Conservation (phyloP, 2,888 invertebrate genomes). For the Phrixothrix hirtus region DNA sequence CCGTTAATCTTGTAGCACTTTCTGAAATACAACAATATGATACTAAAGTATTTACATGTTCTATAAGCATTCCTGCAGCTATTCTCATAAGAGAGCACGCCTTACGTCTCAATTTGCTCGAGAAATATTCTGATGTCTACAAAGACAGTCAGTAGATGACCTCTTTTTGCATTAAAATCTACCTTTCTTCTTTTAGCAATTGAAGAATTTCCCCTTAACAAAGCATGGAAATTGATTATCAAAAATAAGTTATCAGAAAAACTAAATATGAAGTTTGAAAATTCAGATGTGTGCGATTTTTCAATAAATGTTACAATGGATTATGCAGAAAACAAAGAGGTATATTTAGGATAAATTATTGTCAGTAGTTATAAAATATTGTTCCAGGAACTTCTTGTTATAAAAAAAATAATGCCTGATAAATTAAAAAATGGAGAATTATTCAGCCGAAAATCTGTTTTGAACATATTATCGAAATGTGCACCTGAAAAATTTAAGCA, state of each 20-base stretch:
- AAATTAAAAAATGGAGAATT: slow-evolving; percentile 51
- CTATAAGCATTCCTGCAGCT: slow-evolving; percentile 71
- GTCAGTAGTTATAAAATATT: slow-evolving; percentile 47
- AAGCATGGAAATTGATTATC: slow-evolving; percentile 77
- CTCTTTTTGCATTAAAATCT: slow-evolving; percentile 12
- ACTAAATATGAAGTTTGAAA: slow-evolving; percentile 62
- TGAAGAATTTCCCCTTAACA: slow-evolving; percentile 67
- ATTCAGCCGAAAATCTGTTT: slow-evolving; percentile 69
- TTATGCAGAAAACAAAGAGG: slow-evolving; percentile 60
- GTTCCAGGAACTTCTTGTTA: slow-evolving; percentile 9
- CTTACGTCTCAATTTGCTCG: slow-evolving; percentile 62
- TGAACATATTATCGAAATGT: slow-evolving; percentile 59
- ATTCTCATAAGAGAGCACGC: slow-evolving; percentile 69
- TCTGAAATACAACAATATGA: slow-evolving; percentile 64
- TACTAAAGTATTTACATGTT: slow-evolving; percentile 67
- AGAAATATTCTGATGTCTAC: slow-evolving; percentile 60
- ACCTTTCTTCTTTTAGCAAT: slow-evolving; percentile 28
- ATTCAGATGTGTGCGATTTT: slow-evolving; percentile 63
- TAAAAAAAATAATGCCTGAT: slow-evolving; percentile 8
- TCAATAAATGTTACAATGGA: slow-evolving; percentile 64
- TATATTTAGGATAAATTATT: no score
- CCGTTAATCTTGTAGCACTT: slow-evolving; percentile 60
- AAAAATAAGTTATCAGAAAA: slow-evolving; percentile 62
- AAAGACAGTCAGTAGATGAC: slow-evolving; percentile 49
- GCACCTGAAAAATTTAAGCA: slow-evolving; percentile 58